Conservation (phyloP, 2,113 vertebrate species). For the Cyprinus carpio region DNA sequence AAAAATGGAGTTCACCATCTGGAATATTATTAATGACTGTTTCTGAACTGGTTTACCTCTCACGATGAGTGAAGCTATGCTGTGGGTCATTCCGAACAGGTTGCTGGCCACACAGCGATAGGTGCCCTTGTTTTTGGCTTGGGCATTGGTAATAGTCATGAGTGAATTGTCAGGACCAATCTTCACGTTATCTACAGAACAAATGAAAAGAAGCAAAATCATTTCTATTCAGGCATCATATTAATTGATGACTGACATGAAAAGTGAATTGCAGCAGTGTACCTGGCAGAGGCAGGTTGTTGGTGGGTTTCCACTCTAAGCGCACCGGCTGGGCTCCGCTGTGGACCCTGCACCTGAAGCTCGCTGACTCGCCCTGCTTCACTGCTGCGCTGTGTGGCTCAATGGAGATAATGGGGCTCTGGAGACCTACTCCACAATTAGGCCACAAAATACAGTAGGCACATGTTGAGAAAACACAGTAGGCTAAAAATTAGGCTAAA, state of each 20-base stretch:
- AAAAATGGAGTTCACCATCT: too few species aligned
- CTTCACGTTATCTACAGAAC: slow-evolving; percentile 82
- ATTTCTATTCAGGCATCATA: neutral
- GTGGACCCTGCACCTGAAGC: slow-evolving; percentile 87
- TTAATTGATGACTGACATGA: neutral
- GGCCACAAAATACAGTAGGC: neutral
- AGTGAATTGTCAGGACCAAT: slow-evolving; percentile 83
- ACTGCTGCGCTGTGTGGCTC: slow-evolving; percentile 87
- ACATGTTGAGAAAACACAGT: neutral
- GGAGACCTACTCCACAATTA: slow-evolving; percentile 76
- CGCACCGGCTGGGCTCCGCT: slow-evolving; percentile 84
- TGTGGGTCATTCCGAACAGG: slow-evolving; percentile 85
- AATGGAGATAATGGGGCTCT: slow-evolving; percentile 91
- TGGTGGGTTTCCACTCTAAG: slow-evolving; percentile 87
- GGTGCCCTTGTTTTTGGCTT: slow-evolving; percentile 81
- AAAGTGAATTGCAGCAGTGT: neutral
- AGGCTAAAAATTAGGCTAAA: neutral
- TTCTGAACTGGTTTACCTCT: slow-evolving; percentile 75
- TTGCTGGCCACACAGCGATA: slow-evolving; percentile 94
- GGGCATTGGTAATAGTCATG: slow-evolving; percentile 77
- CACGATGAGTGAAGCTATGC: slow-evolving; percentile 85
- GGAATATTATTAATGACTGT: too few species aligned
- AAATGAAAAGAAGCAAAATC: neutral
- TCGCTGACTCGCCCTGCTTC: slow-evolving; percentile 81
- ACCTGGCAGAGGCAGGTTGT: slow-evolving; percentile 85